Percentiles rank a stretch among this genome's conserved stretches.
Evolutionary conservation across 2,113 vertebrate species (phyloP).

Genomic region (Symphodus melops): DNA sequence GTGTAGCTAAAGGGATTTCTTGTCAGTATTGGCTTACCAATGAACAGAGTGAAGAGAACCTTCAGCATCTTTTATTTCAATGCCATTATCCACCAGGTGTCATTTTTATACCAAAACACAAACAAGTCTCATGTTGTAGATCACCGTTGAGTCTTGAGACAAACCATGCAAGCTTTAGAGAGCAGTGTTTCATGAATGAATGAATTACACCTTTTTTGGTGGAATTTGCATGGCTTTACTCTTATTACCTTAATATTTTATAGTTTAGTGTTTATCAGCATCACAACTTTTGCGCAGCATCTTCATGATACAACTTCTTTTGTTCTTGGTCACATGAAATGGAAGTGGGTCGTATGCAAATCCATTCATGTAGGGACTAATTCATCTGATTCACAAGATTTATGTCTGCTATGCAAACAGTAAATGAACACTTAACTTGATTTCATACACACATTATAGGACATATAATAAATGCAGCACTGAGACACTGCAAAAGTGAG

Average conservation of each 20-base stretch:
- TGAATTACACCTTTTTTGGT: no score
- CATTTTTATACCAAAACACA: slow-evolving; percentile 1
- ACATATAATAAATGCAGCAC: neutral
- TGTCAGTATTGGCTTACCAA: slow-evolving; percentile 21
- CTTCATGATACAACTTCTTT: neutral
- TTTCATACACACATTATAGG: neutral
- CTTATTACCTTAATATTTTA: no score
- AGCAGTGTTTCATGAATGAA: no score
- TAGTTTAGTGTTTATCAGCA: neutral
- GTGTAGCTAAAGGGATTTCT: slow-evolving; percentile 27
- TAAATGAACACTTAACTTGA: neutral
- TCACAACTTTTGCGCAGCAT: neutral
- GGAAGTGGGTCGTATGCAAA: slow-evolving; percentile 35
- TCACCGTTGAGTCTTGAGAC: no score
- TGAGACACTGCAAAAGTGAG: no score
- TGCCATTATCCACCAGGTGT: neutral
- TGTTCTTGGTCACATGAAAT: no score
- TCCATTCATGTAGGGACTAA: slow-evolving; percentile 4
- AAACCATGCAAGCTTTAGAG: no score
- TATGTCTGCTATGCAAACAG: neutral
- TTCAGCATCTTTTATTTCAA: neutral
- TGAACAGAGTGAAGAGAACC: neutral
- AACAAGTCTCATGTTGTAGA: no score
- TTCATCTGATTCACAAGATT: slow-evolving; percentile 9
- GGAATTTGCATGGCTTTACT: no score